phyloP scores from a whole-genome alignment of 2,797 vertebrate genomes.

The Sebastes taczanowskii region DNA sequence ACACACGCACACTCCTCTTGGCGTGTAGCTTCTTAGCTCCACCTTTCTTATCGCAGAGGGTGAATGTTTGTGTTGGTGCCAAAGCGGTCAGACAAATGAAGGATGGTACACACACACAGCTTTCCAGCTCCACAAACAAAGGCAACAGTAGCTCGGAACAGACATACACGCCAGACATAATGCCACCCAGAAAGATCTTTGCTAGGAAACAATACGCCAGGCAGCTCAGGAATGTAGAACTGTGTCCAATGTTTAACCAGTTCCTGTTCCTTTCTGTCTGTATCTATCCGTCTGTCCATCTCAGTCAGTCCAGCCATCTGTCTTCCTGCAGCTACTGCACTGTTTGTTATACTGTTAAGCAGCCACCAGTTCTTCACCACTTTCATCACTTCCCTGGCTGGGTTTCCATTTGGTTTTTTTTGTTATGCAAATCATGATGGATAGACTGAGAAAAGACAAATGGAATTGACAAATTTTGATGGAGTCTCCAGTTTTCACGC shows the following conservation, averaged over 20 bases:
- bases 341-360: not conserved
- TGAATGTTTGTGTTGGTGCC: conserved; percentile 42
- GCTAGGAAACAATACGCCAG: conserved; percentile 50
- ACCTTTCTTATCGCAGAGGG: conserved; percentile 17
- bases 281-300: not conserved
- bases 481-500: conserved; percentile 5
- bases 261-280: conserved; percentile 35
- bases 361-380: not conserved
- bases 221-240: conserved; percentile 42
- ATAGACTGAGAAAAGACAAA: conserved; percentile 4
- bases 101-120: conserved; percentile 49
- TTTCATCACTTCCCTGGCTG: not conserved
- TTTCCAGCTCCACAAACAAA: conserved; percentile 54
- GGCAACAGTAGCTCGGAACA: conserved; percentile 25
- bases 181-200: conserved; percentile 48
- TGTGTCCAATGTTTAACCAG: conserved; percentile 17
- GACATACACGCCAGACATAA: not conserved
- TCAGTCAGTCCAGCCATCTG: not conserved
- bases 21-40: conserved; percentile 11
- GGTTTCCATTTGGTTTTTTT: not conserved
- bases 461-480: conserved; percentile 15
- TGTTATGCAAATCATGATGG: conserved; percentile 35
- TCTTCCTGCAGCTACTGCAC: not conserved
- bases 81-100: conserved; percentile 43
- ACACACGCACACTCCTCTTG: not conserved